Percentiles rank a stretch among this genome's conserved stretches.
phyloP scores from a whole-genome alignment of 2,797 vertebrate genomes.

The Sebastolobus alascanus region DNA sequence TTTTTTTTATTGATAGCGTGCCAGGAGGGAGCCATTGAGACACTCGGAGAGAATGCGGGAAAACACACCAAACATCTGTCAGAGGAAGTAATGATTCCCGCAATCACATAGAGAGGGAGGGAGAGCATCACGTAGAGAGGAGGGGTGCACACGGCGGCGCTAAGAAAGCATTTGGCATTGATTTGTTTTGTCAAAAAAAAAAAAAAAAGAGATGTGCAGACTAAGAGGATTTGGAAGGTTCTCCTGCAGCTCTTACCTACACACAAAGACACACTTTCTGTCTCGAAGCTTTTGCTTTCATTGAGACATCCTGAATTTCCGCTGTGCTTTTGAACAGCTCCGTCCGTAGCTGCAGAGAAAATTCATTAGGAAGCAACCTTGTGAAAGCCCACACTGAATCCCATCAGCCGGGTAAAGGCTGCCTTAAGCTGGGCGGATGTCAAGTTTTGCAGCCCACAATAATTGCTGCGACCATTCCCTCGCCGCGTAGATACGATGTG shows the following conservation, averaged over 20 bases:
- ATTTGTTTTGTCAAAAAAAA: constrained; percentile 67
- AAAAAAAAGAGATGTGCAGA: constrained; percentile 36
- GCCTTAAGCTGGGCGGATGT: constrained; percentile 72
- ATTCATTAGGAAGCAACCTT: constrained; percentile 67
- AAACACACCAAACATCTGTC: constrained; percentile 63
- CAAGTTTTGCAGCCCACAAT: constrained; percentile 72
- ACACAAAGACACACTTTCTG: constrained; percentile 22
- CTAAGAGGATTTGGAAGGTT: constrained; percentile 69
- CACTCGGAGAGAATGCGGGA: constrained; percentile 33
- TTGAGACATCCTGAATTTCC: constrained; percentile 48
- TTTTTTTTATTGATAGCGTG: constrained; percentile 61
- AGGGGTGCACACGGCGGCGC: constrained; percentile 1
- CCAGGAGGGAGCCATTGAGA: constrained; percentile 45
- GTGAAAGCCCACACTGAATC: constrained; percentile 67
- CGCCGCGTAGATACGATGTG: constrained; percentile 60
- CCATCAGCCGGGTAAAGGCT: constrained; percentile 56
- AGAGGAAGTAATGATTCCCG: constrained; percentile 58
- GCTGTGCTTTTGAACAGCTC: constrained; percentile 55
- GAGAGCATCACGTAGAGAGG: constrained; percentile 11
- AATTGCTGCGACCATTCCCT: constrained; percentile 77
- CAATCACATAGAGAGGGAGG: constrained; percentile 24
- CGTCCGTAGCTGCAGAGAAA: constrained; percentile 60
- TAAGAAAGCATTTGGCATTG: constrained; percentile 60
- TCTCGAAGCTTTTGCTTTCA: constrained; percentile 42
- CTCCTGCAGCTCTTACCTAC: constrained; percentile 46